Conservation (phyloP, 2,888 invertebrate species). For the Stictocephala bisonia region DNA sequence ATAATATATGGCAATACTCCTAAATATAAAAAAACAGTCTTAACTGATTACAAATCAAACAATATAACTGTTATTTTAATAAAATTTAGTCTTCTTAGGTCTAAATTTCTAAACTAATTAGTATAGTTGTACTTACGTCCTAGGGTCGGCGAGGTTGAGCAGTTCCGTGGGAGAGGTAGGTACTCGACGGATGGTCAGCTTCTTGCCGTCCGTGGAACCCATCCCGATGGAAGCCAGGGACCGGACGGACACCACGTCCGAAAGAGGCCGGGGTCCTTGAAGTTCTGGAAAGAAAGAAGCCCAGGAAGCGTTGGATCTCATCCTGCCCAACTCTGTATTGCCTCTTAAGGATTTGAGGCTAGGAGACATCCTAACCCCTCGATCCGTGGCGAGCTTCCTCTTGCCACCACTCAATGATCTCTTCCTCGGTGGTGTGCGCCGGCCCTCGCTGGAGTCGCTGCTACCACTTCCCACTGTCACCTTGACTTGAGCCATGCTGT, state of each 20-base stretch:
- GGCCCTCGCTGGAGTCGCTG: constrained; percentile 53
- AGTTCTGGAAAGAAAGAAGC: constrained; percentile 41
- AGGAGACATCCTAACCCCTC: constrained; percentile 45
- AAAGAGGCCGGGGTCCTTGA: constrained; percentile 62
- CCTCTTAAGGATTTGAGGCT: constrained; percentile 51
- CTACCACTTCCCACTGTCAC: constrained; percentile 45
- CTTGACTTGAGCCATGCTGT: constrained; percentile 36
- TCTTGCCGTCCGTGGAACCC: constrained; percentile 89
- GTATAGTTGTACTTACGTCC: constrained; percentile 67
- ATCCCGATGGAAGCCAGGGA: constrained; percentile 88
- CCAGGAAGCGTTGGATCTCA: constrained; percentile 44
- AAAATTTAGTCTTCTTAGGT: too few relatives aligned
- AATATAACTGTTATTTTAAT: too few relatives aligned
- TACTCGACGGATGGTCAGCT: constrained; percentile 84
- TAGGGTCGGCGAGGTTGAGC: constrained; percentile 86
- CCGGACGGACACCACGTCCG: constrained; percentile 79
- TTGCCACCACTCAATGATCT: constrained; percentile 37
- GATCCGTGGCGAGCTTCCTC: constrained; percentile 2
- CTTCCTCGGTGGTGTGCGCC: constrained; percentile 49
- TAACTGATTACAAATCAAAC: too few relatives aligned
- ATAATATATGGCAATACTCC: too few relatives aligned
- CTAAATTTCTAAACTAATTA: too few relatives aligned
- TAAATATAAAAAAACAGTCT: too few relatives aligned
- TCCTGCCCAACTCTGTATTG: constrained; percentile 18
- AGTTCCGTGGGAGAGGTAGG: constrained; percentile 88